Base-by-base conservation (phyloP, 2,797 vertebrate species). In the Periophthalmus magnuspinnatus region DNA sequence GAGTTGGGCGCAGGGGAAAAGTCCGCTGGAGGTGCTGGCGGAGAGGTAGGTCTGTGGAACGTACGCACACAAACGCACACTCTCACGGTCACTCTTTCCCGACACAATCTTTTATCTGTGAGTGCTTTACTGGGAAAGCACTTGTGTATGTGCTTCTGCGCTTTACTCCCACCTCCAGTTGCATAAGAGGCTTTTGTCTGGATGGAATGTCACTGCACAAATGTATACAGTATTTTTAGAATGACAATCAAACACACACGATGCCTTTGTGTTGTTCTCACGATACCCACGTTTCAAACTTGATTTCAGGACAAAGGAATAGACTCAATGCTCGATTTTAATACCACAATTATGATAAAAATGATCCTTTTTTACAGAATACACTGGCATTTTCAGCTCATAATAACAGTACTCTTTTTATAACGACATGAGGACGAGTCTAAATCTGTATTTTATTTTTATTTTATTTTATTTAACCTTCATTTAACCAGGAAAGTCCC, bases 1-100 rank as follows among this genome's bases (percentile, higher is more conserved):
- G 78, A 97, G 96, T 77, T 99, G 97, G 97, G 95, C 97, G 0
- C 95, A 97, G 0, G 97, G 96, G 79, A 94, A 93, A 33, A 90
- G 94, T 19, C 93, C 96, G 47, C 88, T 98, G 68, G 97, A 98
- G 84, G 97, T 99, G 71, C 91, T 99, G 74, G 96, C 98, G 32
- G 97, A 99, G 86, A 96, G 98, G 98, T 99, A 91, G 93, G 91
- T 14, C 17, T 55, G 80, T 84, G 80, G 80, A 89, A 86, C 10
- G 9, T 55, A 33, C 41, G 8, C 45, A 13, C 45, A 13, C 45
- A 2, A 6, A 47, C 45, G 13, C 24, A 16, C 70, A 50, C 65
- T 50, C 11, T n/a, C 52, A 36, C 38, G 33, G 65, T 65, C 62
- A 54, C 32, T 62, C 78, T 78, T 63, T 71, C 77, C 61, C 82